phyloP scores from a whole-genome alignment of 2,113 vertebrate genomes.

The Solea senegalensis region DNA sequence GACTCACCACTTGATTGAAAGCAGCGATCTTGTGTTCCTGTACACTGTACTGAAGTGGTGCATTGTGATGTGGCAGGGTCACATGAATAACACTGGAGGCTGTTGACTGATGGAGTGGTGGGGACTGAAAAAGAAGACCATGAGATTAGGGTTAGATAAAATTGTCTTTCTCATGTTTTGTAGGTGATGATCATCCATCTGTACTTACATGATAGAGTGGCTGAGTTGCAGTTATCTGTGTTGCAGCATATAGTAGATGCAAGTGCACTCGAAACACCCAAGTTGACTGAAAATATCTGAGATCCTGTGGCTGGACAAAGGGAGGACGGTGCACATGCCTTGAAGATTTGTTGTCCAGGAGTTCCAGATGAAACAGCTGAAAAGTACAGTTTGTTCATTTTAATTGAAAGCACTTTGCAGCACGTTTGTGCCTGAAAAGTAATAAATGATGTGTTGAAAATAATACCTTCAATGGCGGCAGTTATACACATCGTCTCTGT shows the following conservation, averaged over 20 bases:
- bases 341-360: fast-evolving
- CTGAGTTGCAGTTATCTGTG: constrained; percentile 18
- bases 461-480: background rate
- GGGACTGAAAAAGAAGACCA: too few species aligned
- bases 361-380: background rate
- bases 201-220: background rate
- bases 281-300: constrained; percentile 1
- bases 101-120: background rate
- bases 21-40: background rate
- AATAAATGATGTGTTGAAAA: background rate
- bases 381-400: background rate
- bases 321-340: background rate
- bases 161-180: too few species aligned
- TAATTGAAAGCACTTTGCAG: background rate
- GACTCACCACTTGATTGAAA: background rate
- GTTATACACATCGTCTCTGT: background rate
- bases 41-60: background rate
- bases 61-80: background rate
- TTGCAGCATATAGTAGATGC: constrained; percentile 2
- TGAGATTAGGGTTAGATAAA: too few species aligned
- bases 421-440: background rate
- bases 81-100: background rate
- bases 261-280: background rate
- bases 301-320: background rate
- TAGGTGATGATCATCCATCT: too few species aligned